Base-by-base conservation (phyloP, 2,888 invertebrate species). In the Noctua janthe region DNA sequence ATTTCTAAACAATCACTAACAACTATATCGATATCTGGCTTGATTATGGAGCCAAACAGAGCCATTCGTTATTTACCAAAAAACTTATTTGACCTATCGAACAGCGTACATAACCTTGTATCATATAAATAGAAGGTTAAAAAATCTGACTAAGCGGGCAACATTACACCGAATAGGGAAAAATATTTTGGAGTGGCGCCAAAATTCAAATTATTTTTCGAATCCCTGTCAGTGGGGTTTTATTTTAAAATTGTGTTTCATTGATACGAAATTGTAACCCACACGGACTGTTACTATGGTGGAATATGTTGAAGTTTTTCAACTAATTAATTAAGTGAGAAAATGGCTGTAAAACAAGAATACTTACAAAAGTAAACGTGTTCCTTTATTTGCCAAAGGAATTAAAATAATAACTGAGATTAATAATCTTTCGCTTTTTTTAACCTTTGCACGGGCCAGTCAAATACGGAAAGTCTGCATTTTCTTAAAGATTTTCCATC, bases 201-300 rank as follows among this genome's bases (percentile, higher is more conserved):
- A 89, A 85, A 17, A 51, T 76, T 62, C 15, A 89, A 83, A 80
- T 29, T 76, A 78, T 74, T 80, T 78, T 69, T 59, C 35, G 23
- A 80, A 71, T 51, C 17, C 62, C 43, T 72, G 78, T 79, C 78
- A 76, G 64, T 35, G 59, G 15, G 47, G 35, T 71, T 66, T 76
- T 88, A 83, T 88, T 86, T 70, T 81, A 83, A 88, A 82, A 70
- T 76, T 51, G 74, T 76, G 77, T 80, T 83, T 80, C 77, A 86
- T 86, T 74, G 35, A 73, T 73, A 39, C 54, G 23, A 66, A 69
- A 70, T n/a, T 64, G 54, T 39, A 54, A 71, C 47, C 23, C 43
- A 54, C 13, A n/a, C 11, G 6, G 66, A 59, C 72, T 81, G 84
- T 77, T 87, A 71, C 73, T 64, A 78, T 0, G 64, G 49, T 13